phyloP scores from a whole-genome alignment of 2,888 invertebrate genomes.

The Sinodicranocentrus sp. region DNA sequence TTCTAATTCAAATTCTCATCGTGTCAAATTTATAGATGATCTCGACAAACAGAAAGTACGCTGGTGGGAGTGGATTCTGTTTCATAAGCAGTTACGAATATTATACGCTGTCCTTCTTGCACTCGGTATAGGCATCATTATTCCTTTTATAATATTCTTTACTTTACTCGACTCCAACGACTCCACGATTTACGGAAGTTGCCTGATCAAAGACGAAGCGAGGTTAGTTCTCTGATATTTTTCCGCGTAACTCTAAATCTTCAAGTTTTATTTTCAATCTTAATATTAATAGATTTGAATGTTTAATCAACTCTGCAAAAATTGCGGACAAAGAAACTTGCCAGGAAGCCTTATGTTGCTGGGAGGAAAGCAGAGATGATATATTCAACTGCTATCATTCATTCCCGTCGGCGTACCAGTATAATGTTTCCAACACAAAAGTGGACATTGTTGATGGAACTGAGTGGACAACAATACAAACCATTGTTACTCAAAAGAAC shows the following conservation, averaged over 20 bases:
- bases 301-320: constrained; percentile 71
- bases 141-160: constrained; percentile 58
- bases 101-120: constrained; percentile 59
- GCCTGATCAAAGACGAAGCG: constrained; percentile 65
- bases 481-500: constrained; percentile 30
- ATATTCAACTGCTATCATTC: constrained; percentile 80
- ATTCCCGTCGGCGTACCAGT: constrained; percentile 80
- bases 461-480: neutral
- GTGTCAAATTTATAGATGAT: constrained; percentile 43
- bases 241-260: too few species aligned
- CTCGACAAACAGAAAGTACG: constrained; percentile 46
- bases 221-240: too few species aligned
- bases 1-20: neutral
- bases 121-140: constrained; percentile 56
- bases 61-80: constrained; percentile 66
- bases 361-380: constrained; percentile 78
- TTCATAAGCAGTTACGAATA: constrained; percentile 64
- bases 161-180: constrained; percentile 13
- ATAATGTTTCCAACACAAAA: constrained; percentile 74
- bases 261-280: constrained; percentile 16
- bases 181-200: constrained; percentile 69
- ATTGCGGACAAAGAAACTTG: constrained; percentile 78
- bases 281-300: constrained; percentile 69
- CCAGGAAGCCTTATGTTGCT: constrained; percentile 80
- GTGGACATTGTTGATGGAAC: neutral